Percentiles rank a stretch among this genome's conserved stretches.
phyloP scores from a whole-genome alignment of 2,888 invertebrate genomes.

The Drosophila melanosoma region DNA sequence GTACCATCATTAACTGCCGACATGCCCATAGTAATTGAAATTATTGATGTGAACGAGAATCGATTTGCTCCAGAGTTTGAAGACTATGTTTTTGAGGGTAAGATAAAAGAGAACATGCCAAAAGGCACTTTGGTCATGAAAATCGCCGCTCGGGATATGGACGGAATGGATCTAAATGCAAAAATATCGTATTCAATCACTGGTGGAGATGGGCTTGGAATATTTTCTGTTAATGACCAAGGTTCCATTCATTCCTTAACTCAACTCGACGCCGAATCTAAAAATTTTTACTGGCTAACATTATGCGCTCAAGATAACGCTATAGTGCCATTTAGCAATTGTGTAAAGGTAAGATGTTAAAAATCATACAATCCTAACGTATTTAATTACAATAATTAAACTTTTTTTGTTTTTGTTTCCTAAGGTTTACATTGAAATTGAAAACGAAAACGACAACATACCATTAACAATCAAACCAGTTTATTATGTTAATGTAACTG shows the following conservation, averaged over 20 bases:
- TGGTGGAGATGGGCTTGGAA: constrained; percentile 95
- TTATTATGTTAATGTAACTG: constrained; percentile 92
- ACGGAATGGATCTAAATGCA: constrained; percentile 92
- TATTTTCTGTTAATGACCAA: constrained; percentile 95
- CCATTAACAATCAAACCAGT: constrained; percentile 95
- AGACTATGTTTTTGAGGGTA: constrained; percentile 91
- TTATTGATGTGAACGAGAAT: constrained; percentile 98
- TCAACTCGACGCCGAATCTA: constrained; percentile 95
- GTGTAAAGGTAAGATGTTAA: constrained; percentile 89
- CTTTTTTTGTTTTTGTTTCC: constrained; percentile 47
- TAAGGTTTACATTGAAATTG: constrained; percentile 92
- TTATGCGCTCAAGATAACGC: constrained; percentile 97
- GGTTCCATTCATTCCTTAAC: constrained; percentile 94
- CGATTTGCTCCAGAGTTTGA: constrained; percentile 92
- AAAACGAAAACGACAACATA: constrained; percentile 97
- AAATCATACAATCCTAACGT: background rate
- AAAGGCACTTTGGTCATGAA: constrained; percentile 91
- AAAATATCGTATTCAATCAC: constrained; percentile 93
- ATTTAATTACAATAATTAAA: constrained; percentile 5
- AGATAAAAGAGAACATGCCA: constrained; percentile 92
- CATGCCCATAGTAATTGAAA: constrained; percentile 92
- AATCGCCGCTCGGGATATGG: constrained; percentile 92
- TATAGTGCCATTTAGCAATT: constrained; percentile 92
- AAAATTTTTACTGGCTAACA: constrained; percentile 96
- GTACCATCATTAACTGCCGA: constrained; percentile 92